Percentiles rank a stretch among this genome's conserved stretches.
Evolutionary conservation across 2,888 invertebrate genomes (phyloP).

Genomic region (Watsonalla cultraria): DNA sequence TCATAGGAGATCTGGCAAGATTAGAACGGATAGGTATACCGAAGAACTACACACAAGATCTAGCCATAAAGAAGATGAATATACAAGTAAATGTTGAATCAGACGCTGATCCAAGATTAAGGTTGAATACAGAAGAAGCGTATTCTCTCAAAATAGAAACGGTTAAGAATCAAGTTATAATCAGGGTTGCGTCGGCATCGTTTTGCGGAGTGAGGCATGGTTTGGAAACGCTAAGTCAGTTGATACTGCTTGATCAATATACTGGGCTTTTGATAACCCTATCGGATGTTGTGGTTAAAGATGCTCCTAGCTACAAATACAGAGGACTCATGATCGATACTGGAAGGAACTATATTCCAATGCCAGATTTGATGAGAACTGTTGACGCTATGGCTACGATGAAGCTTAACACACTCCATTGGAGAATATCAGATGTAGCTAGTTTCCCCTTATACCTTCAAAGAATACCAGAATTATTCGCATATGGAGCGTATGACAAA

Average conservation of each 20-base stretch:
- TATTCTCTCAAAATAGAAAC: slow-evolving; percentile 80
- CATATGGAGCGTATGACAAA: slow-evolving; percentile 89
- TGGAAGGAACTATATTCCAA: slow-evolving; percentile 90
- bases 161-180: slow-evolving; percentile 57
- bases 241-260: slow-evolving; percentile 85
- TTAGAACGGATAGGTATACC: slow-evolving; percentile 56
- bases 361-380: slow-evolving; percentile 83
- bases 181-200: slow-evolving; percentile 76
- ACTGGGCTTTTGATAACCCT: slow-evolving; percentile 80
- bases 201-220: slow-evolving; percentile 88
- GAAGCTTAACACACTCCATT: slow-evolving; percentile 94
- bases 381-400: slow-evolving; percentile 91
- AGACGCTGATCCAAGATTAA: slow-evolving; percentile 76
- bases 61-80: slow-evolving; percentile 42
- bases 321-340: slow-evolving; percentile 95
- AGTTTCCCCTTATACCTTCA: slow-evolving; percentile 91
- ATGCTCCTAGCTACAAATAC: slow-evolving; percentile 86
- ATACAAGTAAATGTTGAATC: slow-evolving; percentile 74
- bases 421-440: slow-evolving; percentile 93
- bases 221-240: slow-evolving; percentile 85
- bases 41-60: slow-evolving; percentile 25
- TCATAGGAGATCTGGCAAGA: slow-evolving; percentile 64
- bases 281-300: slow-evolving; percentile 81
- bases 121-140: slow-evolving; percentile 83
- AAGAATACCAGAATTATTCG: slow-evolving; percentile 83